phyloP scores from a whole-genome alignment of 1,140 invertebrate genomes.

The Megathymus violae region DNA sequence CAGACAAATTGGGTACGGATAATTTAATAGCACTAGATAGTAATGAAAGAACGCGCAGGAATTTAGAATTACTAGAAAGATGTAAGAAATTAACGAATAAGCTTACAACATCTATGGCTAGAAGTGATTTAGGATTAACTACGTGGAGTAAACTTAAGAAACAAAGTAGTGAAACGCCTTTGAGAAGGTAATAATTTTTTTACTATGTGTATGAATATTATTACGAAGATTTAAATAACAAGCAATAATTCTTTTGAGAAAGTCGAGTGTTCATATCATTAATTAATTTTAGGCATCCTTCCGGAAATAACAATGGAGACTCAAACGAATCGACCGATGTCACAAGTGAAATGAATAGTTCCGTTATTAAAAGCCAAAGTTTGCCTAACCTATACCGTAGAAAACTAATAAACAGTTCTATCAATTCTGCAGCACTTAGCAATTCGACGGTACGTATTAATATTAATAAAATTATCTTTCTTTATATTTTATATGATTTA shows the following conservation, averaged over 20 bases:
- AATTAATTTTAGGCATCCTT: constrained; percentile 86
- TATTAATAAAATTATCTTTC: constrained; percentile 29
- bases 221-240: too few relatives aligned
- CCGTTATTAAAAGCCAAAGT: constrained; percentile 88
- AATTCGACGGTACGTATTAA: constrained; percentile 85
- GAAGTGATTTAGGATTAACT: constrained; percentile 92
- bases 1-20: constrained; percentile 79
- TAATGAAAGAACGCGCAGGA: constrained; percentile 83
- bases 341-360: constrained; percentile 76
- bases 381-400: constrained; percentile 87
- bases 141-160: constrained; percentile 93
- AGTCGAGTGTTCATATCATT: too few relatives aligned
- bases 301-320: constrained; percentile 89
- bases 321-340: constrained; percentile 69
- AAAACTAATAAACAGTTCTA: constrained; percentile 77
- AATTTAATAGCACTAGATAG: constrained; percentile 75
- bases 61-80: constrained; percentile 82
- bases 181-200: constrained; percentile 68
- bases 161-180: constrained; percentile 78
- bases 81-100: constrained; percentile 82
- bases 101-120: constrained; percentile 90
- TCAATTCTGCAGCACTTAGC: constrained; percentile 81
- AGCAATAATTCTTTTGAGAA: too few relatives aligned
- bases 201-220: too few relatives aligned
- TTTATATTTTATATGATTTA: constrained; percentile 38